Conservation (phyloP, 2,113 vertebrate genomes). For the Epinephelus moara region DNA sequence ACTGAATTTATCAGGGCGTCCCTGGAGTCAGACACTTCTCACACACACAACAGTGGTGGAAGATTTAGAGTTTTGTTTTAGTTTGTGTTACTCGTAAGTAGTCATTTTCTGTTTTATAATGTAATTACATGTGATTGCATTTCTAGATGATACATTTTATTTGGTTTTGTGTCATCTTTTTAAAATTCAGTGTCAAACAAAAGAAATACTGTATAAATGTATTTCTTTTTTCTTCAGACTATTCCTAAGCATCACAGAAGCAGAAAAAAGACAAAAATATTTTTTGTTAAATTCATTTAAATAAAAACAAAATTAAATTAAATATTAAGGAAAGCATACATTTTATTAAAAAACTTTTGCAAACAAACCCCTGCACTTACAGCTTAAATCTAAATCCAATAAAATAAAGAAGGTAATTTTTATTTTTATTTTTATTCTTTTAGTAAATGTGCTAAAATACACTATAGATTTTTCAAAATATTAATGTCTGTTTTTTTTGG, state of each 20-base stretch:
- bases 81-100: background rate
- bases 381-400: background rate
- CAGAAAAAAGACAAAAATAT: background rate
- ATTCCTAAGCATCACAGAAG: background rate
- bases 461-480: background rate
- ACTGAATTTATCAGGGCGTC: slow-evolving; percentile 60
- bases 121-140: background rate
- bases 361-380: background rate
- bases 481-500: no score
- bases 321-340: background rate
- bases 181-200: no score
- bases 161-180: no score
- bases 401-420: background rate
- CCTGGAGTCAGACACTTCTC: slow-evolving; percentile 28
- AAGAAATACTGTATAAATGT: background rate
- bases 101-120: background rate
- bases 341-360: background rate
- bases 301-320: background rate
- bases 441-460: background rate
- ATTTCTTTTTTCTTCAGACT: no score
- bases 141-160: background rate
- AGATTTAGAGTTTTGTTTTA: slow-evolving; percentile 11
- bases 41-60: slow-evolving; percentile 1
- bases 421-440: background rate
- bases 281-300: background rate